phyloP scores from a whole-genome alignment of 2,888 invertebrate species.

The Phyto melanocephala region DNA sequence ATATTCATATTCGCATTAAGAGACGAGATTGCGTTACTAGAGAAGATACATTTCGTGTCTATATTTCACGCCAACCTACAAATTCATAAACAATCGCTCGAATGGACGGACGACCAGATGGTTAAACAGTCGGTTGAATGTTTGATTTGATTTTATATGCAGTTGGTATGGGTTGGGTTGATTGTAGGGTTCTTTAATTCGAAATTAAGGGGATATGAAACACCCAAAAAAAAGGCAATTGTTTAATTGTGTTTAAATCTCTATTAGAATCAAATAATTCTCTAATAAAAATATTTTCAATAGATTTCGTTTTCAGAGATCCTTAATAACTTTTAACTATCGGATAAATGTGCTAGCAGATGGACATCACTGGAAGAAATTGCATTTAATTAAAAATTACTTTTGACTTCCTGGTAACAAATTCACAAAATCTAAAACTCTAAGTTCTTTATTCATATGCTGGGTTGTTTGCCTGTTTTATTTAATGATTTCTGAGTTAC shows the following conservation, averaged over 20 bases:
- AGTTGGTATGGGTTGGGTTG: conserved; percentile 9
- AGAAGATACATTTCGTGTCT: conserved; percentile 70
- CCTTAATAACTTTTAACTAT: too few relatives aligned
- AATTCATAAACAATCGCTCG: conserved; percentile 61
- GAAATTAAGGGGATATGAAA: too few relatives aligned
- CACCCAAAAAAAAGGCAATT: too few relatives aligned
- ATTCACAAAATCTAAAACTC: too few relatives aligned
- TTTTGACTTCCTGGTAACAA: too few relatives aligned
- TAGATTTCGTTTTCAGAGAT: too few relatives aligned
- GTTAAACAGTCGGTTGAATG: not conserved
- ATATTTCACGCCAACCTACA: conserved; percentile 74
- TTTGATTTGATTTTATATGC: conserved; percentile 29
- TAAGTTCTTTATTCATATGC: conserved; percentile 36
- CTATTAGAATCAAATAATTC: too few relatives aligned
- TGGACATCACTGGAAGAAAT: too few relatives aligned
- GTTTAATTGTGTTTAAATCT: too few relatives aligned
- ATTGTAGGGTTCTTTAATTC: not conserved
- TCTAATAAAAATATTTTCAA: too few relatives aligned
- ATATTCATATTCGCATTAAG: conserved; percentile 52
- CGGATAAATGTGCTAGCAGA: too few relatives aligned
- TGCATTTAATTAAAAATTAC: too few relatives aligned
- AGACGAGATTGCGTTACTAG: conserved; percentile 71
- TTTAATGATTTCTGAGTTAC: conserved; percentile 77
- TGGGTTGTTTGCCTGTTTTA: conserved; percentile 62
- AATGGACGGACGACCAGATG: not conserved